Percentiles rank a stretch among this genome's conserved stretches.
Conservation (phyloP, 2,113 vertebrate genomes). For the Phaethon lepturus region DNA sequence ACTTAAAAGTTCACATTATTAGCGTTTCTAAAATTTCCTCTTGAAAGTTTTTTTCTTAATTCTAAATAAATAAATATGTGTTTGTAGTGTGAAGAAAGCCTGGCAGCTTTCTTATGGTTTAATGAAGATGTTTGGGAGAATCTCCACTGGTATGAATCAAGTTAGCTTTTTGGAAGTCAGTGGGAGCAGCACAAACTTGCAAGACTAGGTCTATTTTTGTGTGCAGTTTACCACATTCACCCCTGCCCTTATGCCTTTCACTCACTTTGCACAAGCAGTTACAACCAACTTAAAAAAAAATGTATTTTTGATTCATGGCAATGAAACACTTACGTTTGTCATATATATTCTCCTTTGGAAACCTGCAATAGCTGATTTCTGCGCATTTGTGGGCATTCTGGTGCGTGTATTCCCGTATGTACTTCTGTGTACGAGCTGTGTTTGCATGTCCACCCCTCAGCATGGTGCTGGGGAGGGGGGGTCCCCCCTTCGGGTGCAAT, state of each 20-base stretch:
- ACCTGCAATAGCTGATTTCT: fast-evolving
- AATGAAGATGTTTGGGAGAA: not conserved
- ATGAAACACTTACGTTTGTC: not conserved
- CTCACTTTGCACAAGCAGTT: not conserved
- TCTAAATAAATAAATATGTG: not conserved
- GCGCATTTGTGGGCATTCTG: fast-evolving
- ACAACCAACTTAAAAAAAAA: not conserved
- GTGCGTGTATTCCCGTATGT: fast-evolving
- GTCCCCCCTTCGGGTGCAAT: fast-evolving
- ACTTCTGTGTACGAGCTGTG: fast-evolving
- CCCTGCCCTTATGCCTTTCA: fast-evolving
- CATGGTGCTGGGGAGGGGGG: fast-evolving
- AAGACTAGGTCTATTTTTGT: not conserved
- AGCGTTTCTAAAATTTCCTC: not conserved
- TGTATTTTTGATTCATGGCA: fast-evolving
- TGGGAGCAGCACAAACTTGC: not conserved
- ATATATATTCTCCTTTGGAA: not conserved
- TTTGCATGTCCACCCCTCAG: fast-evolving
- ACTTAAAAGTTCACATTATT: not conserved
- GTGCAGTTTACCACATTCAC: fast-evolving
- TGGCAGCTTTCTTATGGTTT: not conserved
- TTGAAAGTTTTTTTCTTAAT: not conserved
- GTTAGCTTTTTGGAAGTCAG: not conserved
- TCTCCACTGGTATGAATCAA: not conserved
- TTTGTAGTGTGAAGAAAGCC: not conserved